phyloP scores from a whole-genome alignment of 2,888 invertebrate genomes.

The Macrosiphum euphorbiae region DNA sequence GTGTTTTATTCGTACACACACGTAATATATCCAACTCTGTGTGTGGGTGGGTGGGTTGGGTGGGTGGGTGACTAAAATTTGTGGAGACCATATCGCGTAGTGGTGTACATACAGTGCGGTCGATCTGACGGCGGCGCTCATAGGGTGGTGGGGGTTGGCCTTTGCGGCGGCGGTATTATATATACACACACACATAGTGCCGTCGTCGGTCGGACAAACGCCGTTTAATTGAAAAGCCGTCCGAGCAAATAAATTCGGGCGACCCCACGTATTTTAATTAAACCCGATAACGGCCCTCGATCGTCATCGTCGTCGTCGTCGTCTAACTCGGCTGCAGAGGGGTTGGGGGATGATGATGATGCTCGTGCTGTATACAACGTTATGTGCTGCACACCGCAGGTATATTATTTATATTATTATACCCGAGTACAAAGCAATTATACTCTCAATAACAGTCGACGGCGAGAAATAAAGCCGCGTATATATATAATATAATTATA shows the following conservation, averaged over 20 bases:
- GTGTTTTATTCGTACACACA: background rate
- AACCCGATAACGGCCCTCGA: slow-evolving; percentile 14
- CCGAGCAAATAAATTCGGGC: slow-evolving; percentile 43
- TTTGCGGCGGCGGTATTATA: background rate
- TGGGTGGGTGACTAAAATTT: background rate
- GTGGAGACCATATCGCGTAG: background rate
- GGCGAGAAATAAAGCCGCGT: background rate
- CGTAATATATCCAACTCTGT: background rate
- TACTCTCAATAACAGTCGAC: background rate
- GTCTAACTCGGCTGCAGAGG: background rate
- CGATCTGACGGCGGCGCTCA: background rate
- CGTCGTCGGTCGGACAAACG: slow-evolving; percentile 17
- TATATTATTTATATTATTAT: background rate
- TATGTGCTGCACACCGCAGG: background rate
- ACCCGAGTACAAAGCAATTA: background rate
- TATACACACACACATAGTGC: background rate
- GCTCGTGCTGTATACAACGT: background rate
- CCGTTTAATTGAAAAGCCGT: slow-evolving; percentile 52
- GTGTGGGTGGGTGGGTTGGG: background rate
- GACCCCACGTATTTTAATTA: slow-evolving; percentile 44
- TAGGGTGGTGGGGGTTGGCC: background rate
- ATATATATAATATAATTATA: too few species aligned
- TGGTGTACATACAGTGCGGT: background rate
- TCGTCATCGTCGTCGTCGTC: background rate
- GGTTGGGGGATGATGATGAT: background rate